These are phyloP conservation scores for Lasioglossum pauxillum DNA, from an alignment of 2,888 invertebrate species.

Conservation along the genomic window DNA sequence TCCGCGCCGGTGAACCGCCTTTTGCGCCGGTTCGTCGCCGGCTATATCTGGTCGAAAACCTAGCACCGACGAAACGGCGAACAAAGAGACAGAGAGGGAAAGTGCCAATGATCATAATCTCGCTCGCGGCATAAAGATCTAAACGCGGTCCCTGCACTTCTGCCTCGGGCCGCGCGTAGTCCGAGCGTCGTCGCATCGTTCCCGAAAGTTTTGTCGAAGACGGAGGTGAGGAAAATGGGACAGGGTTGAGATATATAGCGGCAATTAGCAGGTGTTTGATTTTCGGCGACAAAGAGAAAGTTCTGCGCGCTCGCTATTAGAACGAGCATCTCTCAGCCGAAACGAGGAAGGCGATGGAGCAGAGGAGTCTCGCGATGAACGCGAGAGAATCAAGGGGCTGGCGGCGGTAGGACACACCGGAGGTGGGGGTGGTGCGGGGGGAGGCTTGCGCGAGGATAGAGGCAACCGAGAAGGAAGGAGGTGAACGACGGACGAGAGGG, in stretches of 20 bases:
- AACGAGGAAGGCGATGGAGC: conserved; percentile 66
- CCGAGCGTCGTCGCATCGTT: conserved; percentile 11
- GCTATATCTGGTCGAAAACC: background rate
- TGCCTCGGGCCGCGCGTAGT: background rate
- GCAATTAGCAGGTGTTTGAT: conserved; percentile 68
- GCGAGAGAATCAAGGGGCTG: conserved; percentile 72
- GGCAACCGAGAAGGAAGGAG: conserved; percentile 72
- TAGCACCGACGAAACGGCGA: background rate
- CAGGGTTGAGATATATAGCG: background rate
- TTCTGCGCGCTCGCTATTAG: conserved; percentile 53
- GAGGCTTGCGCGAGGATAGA: conserved; percentile 49
- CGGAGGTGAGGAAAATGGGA: background rate
- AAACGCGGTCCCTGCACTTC: conserved; percentile 9
- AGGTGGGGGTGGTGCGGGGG: conserved; percentile 51
- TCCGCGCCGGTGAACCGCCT: conserved; percentile 6
- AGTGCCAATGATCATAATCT: conserved; percentile 22
- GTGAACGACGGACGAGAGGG: conserved; percentile 65
- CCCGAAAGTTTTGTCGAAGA: conserved; percentile 22
- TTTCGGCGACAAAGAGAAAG: conserved; percentile 69
- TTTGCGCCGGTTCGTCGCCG: conserved; percentile 4
- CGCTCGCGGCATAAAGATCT: conserved; percentile 18
- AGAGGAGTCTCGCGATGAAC: conserved; percentile 75
- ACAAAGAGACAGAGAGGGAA: conserved; percentile 10
- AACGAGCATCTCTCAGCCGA: conserved; percentile 69
- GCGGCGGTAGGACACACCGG: conserved; percentile 53